Percentiles rank a stretch among this genome's conserved stretches.
phyloP scores from a whole-genome alignment of 2,888 invertebrate species.

The Arge pagana region DNA sequence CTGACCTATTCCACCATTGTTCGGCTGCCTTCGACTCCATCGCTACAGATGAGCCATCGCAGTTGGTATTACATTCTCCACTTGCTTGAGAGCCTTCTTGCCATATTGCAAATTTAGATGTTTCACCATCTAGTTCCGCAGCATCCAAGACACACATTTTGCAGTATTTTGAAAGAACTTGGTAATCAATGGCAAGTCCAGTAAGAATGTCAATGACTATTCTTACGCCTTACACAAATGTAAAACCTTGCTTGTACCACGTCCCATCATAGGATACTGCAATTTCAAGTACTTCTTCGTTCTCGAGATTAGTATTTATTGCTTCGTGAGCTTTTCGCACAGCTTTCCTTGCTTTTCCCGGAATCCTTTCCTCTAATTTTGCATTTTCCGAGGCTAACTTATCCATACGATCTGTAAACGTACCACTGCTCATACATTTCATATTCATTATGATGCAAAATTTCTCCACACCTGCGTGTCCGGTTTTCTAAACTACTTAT shows the following conservation, averaged over 20 bases:
- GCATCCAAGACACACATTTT: background rate
- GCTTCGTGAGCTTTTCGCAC: conserved; percentile 9
- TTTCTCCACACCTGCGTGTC: conserved; percentile 5
- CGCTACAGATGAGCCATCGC: conserved; percentile 11
- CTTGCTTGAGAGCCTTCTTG: conserved; percentile 4
- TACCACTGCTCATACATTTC: conserved; percentile 4
- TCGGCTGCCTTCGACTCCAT: conserved; percentile 21
- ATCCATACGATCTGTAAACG: background rate
- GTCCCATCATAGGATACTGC: conserved; percentile 21
- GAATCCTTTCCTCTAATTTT: conserved; percentile 1
- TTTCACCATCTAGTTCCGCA: conserved; percentile 7
- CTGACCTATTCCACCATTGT: conserved; percentile 10
- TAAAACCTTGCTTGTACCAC: conserved; percentile 20
- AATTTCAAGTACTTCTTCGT: conserved; percentile 15
- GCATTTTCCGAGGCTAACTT: background rate
- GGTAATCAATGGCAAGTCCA: conserved; percentile 22
- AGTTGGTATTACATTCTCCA: conserved; percentile 19
- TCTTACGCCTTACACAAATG: conserved; percentile 18
- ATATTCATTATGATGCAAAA: conserved; percentile 9
- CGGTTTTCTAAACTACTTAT: conserved; percentile 4
- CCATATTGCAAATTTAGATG: conserved; percentile 15
- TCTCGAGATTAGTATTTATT: background rate
- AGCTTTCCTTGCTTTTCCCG: conserved; percentile 5
- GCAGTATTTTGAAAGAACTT: conserved; percentile 24
- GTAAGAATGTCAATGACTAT: conserved; percentile 22